These are phyloP conservation scores for Chouioia cunea DNA, from an alignment of 2,888 invertebrate species.

Conservation along the genomic window DNA sequence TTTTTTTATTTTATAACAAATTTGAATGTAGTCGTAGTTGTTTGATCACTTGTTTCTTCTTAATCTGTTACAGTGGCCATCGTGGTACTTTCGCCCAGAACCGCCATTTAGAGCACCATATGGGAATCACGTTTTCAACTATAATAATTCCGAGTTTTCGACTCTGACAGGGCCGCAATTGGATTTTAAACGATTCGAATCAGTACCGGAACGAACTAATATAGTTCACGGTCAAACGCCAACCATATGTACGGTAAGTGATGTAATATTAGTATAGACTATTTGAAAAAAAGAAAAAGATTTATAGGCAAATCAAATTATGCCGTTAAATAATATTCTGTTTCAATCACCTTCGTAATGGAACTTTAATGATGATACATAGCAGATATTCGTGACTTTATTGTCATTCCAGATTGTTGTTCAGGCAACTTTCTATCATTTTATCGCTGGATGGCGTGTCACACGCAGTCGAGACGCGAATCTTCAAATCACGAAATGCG, in stretches of 20 bases:
- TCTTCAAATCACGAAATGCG: constrained; percentile 40
- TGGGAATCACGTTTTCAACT: constrained; percentile 53
- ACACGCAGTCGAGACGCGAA: constrained; percentile 52
- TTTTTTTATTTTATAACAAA: too few relatives aligned
- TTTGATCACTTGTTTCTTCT: constrained; percentile 7
- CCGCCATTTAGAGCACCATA: constrained; percentile 54
- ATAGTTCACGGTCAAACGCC: constrained; percentile 65
- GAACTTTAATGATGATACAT: constrained; percentile 38
- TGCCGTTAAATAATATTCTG: constrained; percentile 40
- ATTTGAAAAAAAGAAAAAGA: neutral
- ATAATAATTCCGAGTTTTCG: constrained; percentile 22
- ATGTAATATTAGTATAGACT: constrained; percentile 1
- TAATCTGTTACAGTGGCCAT: constrained; percentile 59
- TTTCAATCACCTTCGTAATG: constrained; percentile 27
- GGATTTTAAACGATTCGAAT: constrained; percentile 54
- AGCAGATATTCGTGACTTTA: constrained; percentile 36
- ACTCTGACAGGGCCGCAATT: constrained; percentile 50
- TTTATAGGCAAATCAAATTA: constrained; percentile 29
- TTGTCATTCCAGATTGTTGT: constrained; percentile 33
- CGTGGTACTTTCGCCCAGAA: constrained; percentile 63
- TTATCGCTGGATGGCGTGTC: constrained; percentile 54
- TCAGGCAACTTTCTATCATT: constrained; percentile 46
- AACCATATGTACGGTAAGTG: constrained; percentile 64
- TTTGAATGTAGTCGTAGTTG: neutral
- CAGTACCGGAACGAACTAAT: constrained; percentile 53